These are phyloP conservation scores for Mormyrus lacerda DNA, from an alignment of 2,113 vertebrate genomes.

Conservation along the genomic window DNA sequence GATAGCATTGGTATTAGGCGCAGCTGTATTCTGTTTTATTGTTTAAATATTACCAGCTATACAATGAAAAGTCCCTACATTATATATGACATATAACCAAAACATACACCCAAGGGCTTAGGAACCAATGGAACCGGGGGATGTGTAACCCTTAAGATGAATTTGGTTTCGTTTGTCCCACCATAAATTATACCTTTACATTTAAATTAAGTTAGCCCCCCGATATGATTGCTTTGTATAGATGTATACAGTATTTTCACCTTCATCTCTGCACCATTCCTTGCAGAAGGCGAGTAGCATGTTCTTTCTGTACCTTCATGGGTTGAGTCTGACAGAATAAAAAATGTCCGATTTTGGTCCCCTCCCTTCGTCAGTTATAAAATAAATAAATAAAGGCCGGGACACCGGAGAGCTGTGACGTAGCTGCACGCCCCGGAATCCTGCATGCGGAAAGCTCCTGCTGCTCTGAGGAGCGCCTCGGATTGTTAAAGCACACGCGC, in stretches of 20 bases:
- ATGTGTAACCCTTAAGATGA: background rate
- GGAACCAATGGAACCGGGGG: background rate
- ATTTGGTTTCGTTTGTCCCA: background rate
- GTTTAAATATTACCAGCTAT: background rate
- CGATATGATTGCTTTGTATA: slow-evolving; percentile 52
- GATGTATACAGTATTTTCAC: slow-evolving; percentile 29
- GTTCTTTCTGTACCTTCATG: background rate
- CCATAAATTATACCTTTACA: background rate
- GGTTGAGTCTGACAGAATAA: background rate
- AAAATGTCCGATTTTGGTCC: slow-evolving; percentile 34
- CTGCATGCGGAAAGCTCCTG: slow-evolving; percentile 47
- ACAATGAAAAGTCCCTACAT: background rate
- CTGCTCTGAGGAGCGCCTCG: slow-evolving; percentile 22
- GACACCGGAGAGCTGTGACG: slow-evolving; percentile 71
- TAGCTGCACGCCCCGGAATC: slow-evolving; percentile 54
- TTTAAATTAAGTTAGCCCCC: background rate
- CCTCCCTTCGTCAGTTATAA: slow-evolving; percentile 52
- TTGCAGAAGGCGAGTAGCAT: background rate
- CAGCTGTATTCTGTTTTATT: background rate
- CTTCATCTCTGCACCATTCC: background rate
- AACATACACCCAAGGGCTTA: background rate
- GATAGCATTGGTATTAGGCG: background rate
- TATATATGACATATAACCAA: background rate
- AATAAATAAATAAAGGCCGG: slow-evolving; percentile 62
- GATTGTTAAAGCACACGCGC: background rate